A percentile compares a stretch with the other conserved stretches of the same genome.
phyloP scores from a whole-genome alignment of 2,797 vertebrate species.

The Poecilia gillii region DNA sequence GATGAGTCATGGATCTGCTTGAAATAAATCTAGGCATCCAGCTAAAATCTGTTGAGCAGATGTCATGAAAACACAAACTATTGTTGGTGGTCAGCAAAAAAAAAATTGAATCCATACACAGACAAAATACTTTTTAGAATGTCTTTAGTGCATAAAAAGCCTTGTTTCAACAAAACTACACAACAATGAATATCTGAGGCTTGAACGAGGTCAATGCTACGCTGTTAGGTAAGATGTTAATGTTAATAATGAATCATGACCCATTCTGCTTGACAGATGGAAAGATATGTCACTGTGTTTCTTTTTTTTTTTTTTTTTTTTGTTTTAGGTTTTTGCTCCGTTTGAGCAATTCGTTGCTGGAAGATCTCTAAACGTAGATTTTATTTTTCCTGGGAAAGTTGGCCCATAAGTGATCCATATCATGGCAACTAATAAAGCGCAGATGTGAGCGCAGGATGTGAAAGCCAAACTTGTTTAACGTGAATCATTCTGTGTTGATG shows the following conservation, averaged over 20 bases:
- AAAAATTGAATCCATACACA: slow-evolving; percentile 1
- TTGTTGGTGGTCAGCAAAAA: slow-evolving; percentile 8
- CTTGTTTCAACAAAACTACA: slow-evolving; percentile 3
- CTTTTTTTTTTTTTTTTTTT: not conserved
- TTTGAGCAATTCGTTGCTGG: slow-evolving; percentile 21
- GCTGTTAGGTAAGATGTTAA: not conserved
- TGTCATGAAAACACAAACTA: slow-evolving; percentile 27
- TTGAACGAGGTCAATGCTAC: not conserved
- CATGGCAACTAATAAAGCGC: slow-evolving; percentile 35
- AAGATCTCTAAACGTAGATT: slow-evolving; percentile 16
- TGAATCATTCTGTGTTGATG: slow-evolving; percentile 1
- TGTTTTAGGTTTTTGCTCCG: slow-evolving; percentile 3
- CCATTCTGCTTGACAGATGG: slow-evolving; percentile 18
- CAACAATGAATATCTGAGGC: not conserved
- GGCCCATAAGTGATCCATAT: slow-evolving; percentile 43
- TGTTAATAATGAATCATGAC: not conserved
- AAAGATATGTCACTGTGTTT: slow-evolving; percentile 1
- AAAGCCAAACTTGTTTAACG: not conserved
- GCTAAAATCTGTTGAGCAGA: slow-evolving; percentile 54
- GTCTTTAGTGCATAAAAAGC: not conserved
- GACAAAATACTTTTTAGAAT: not conserved
- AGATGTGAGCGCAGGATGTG: slow-evolving; percentile 36
- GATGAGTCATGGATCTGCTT: slow-evolving; percentile 39
- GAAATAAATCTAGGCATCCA: slow-evolving; percentile 41
- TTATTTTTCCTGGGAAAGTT: slow-evolving; percentile 23